Evolutionary conservation across 1,140 invertebrate species (phyloP), one percentile per base, ranked within the genome.

Genomic region (Pentalonia nigronervosa): DNA sequence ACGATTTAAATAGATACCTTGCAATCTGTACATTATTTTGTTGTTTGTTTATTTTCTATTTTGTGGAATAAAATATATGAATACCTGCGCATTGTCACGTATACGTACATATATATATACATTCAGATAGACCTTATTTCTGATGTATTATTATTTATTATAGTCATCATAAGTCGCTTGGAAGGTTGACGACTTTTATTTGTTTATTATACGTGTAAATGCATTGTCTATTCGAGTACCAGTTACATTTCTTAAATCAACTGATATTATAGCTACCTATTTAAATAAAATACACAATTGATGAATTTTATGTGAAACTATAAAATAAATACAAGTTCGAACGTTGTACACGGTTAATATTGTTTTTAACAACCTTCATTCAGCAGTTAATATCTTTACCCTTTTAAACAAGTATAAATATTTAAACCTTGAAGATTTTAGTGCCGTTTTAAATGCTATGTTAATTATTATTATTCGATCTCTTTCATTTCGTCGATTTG

Each of bases 401-500:
- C 34, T 9, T n/a, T 84, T 84, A 84, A 84, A 45, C 23, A 25
- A 84, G 36, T 1, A 36, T 84, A 87, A 87, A 30, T 48, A 47
- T 87, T 87, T 87, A 87, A 87, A 20, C 17, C 84, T 87, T 45
- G 25, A 87, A 87, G 84, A 48, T 87, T 47, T 30, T 34, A n/a
- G 30, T 48, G 14, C 30, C 45, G 25, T 87, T 87, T 47, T 47
- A 30, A 87, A 47, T 47, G 48, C 84, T 87, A 87, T 89, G 50
- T 36, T 56, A 89, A 89, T 89, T 53, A 89, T 89, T 53, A 89
- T 89, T 89, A 89, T 50, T 89, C n/a, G 87, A 53, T 25, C 50
- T 53, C 48, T 87, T n/a, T n/a, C 47, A 20, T 88, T 88, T 88
- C 34, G 50, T 11, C 21, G 88, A 34, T 56, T 89, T n/a, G 47